phyloP scores from a whole-genome alignment of 2,113 vertebrate species.

The Pogona vitticeps region DNA sequence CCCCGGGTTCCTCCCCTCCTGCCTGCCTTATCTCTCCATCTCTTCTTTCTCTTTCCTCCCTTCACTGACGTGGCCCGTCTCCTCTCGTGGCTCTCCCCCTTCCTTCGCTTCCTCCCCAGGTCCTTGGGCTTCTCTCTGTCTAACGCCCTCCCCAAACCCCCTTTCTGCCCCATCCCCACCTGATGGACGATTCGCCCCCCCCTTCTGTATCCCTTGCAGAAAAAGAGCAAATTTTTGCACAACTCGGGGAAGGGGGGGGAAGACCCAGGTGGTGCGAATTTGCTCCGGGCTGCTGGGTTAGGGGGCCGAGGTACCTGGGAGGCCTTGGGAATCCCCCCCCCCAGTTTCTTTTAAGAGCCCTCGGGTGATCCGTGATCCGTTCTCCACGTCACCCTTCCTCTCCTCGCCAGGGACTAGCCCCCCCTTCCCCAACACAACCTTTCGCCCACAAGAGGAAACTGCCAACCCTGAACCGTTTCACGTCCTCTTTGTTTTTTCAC shows the following conservation, averaged over 20 bases:
- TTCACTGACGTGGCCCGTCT: background rate
- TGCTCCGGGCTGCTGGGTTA: background rate
- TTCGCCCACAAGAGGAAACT: constrained; percentile 19
- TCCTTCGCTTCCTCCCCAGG: background rate
- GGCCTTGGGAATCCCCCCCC: too few species aligned
- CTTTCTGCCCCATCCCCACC: rapidly evolving
- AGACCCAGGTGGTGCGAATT: background rate
- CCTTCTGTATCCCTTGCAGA: background rate
- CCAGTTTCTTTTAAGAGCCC: background rate
- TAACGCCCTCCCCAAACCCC: background rate
- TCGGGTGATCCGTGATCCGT: too few species aligned
- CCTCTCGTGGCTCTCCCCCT: background rate
- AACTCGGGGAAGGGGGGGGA: background rate
- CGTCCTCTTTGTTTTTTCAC: background rate
- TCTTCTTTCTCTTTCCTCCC: background rate
- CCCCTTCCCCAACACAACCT: background rate
- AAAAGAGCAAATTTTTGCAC: background rate
- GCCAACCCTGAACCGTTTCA: background rate
- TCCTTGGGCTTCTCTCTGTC: background rate
- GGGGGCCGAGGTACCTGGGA: too few species aligned
- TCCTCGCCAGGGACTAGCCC: background rate
- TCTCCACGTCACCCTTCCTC: constrained; percentile 20
- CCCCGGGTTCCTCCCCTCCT: background rate
- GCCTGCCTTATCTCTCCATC: background rate
- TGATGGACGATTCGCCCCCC: rapidly evolving